phyloP scores from a whole-genome alignment of 1,140 invertebrate species.

The Dendroctonus valens region DNA sequence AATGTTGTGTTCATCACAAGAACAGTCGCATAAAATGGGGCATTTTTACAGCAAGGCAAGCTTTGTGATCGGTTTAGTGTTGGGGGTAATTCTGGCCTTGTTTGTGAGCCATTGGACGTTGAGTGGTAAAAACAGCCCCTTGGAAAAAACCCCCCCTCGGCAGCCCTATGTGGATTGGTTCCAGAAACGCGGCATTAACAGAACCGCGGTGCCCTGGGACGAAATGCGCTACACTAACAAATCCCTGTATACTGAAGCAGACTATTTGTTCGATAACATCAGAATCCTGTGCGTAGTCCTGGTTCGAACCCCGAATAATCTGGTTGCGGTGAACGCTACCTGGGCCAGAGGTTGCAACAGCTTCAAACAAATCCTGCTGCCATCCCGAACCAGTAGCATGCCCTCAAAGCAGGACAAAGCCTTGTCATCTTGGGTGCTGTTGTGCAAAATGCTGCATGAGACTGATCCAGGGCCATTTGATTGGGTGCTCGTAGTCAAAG shows the following conservation, averaged over 20 bases:
- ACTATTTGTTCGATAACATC: slow-evolving; percentile 39
- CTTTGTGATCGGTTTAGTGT: slow-evolving; percentile 31
- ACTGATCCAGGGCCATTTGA: slow-evolving; percentile 30
- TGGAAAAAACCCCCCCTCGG: too few species aligned
- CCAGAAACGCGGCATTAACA: slow-evolving; percentile 29
- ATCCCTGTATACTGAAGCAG: slow-evolving; percentile 36
- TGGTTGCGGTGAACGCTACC: slow-evolving; percentile 36
- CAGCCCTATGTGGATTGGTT: slow-evolving; percentile 33
- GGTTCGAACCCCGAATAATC: slow-evolving; percentile 36
- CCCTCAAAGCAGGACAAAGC: slow-evolving; percentile 34
- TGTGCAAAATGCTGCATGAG: slow-evolving; percentile 37
- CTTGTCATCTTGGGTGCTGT: slow-evolving; percentile 38
- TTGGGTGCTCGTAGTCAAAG: slow-evolving; percentile 43
- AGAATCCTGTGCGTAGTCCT: slow-evolving; percentile 41
- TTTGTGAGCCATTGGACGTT: slow-evolving; percentile 1
- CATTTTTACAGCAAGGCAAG: slow-evolving; percentile 31
- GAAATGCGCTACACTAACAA: slow-evolving; percentile 39
- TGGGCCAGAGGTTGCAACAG: slow-evolving; percentile 43
- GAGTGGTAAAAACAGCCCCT: too few species aligned
- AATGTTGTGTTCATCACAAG: not conserved
- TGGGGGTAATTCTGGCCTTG: slow-evolving; percentile 29
- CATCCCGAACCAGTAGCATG: slow-evolving; percentile 32
- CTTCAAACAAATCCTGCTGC: slow-evolving; percentile 33
- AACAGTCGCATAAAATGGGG: slow-evolving; percentile 17
- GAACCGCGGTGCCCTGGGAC: slow-evolving; percentile 35